Evolutionary conservation across 2,888 invertebrate species (phyloP).

Genomic region (Calameuta pallipes): DNA sequence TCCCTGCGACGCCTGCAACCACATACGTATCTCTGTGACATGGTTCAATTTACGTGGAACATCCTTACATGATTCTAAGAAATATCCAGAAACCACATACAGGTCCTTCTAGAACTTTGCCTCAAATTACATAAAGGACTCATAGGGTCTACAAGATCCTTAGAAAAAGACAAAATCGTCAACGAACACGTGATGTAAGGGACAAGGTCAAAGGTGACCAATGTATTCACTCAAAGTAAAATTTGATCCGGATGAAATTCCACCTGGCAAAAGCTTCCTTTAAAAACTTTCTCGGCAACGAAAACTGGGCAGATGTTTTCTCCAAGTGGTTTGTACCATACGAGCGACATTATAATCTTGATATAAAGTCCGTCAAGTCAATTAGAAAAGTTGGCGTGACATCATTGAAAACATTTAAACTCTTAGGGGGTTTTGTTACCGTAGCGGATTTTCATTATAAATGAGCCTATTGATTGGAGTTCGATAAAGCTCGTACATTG

Average conservation of each 20-base stretch:
- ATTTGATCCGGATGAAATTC: too few species aligned
- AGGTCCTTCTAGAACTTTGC: not conserved
- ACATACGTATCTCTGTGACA: constrained; percentile 34
- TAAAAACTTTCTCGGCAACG: too few species aligned
- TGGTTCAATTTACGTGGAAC: constrained; percentile 34
- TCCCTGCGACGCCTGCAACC: constrained; percentile 55
- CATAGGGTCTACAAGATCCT: not conserved
- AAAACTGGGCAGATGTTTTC: not conserved
- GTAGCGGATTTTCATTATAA: not conserved
- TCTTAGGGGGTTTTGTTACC: too few species aligned
- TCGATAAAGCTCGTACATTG: constrained; percentile 13
- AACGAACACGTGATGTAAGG: too few species aligned
- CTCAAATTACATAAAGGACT: not conserved
- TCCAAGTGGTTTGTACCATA: not conserved
- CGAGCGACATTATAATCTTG: not conserved
- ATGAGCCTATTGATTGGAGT: not conserved
- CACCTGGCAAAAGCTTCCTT: too few species aligned
- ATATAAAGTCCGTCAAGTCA: not conserved
- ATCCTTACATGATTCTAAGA: not conserved
- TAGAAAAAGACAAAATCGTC: not conserved
- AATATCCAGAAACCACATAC: not conserved
- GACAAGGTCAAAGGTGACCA: too few species aligned
- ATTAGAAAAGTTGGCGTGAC: not conserved
- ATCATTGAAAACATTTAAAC: not conserved
- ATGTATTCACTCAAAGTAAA: too few species aligned